Evolutionary conservation across 2,797 vertebrate genomes (phyloP).

Genomic region (Xerus rutilus): DNA sequence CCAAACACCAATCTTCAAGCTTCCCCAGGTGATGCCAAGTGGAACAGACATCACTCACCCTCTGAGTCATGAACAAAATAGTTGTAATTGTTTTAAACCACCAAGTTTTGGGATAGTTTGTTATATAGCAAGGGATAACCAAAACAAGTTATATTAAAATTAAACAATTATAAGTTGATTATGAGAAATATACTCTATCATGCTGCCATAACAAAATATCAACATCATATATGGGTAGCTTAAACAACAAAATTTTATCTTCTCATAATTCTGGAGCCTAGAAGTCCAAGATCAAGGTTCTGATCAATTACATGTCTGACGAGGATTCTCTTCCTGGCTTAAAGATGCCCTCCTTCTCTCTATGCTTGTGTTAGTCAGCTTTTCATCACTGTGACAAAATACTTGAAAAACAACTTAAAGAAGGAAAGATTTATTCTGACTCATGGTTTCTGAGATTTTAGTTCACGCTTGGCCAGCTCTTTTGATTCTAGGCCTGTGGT

Average conservation of each 20-base stretch:
- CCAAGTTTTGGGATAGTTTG: not conserved
- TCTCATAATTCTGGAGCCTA: not conserved
- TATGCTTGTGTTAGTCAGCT: not conserved
- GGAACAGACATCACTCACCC: not conserved
- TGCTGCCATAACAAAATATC: not conserved
- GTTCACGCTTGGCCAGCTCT: not conserved
- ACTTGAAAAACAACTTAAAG: not conserved
- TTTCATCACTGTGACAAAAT: not conserved
- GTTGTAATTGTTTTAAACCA: not conserved
- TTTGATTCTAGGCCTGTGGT: not conserved
- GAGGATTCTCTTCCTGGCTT: not conserved
- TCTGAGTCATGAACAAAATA: not conserved
- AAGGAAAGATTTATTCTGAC: not conserved
- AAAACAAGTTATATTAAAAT: not conserved
- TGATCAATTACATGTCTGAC: not conserved
- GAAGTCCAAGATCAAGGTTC: not conserved
- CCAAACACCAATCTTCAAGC: not conserved
- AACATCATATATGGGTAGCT: not conserved
- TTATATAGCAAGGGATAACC: not conserved
- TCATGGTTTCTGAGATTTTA: not conserved
- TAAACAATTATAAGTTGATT: not conserved
- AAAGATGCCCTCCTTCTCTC: not conserved
- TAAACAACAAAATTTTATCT: not conserved
- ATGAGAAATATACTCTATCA: not conserved
- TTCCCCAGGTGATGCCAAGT: not conserved